Base-by-base conservation (phyloP, 2,113 vertebrate species). In the Porphyrio hochstetteri region DNA sequence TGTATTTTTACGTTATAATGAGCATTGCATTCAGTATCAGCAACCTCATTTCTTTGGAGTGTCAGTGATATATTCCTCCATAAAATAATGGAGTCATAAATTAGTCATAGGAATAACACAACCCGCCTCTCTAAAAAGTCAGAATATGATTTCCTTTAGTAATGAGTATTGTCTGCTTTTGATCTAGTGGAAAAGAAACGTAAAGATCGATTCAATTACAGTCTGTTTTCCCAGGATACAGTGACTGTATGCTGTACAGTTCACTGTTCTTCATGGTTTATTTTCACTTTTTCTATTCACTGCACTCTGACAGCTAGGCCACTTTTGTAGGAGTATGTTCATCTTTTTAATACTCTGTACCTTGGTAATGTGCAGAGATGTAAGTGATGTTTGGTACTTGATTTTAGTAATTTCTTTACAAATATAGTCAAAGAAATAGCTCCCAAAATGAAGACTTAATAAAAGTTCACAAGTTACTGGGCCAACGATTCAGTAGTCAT, bases 11-110 rank as follows among this genome's bases (percentile, higher is more conserved):
- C 46, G 36, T 31, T 63, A 13, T 59, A 60, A 15, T 50, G 31
- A 85, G 33, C 7, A 57, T 15, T 48, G 21, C 50, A 27, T 74
- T 64, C 8, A 9, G 9, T 56, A 42, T 60, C 0, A 0, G 42
- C 65, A 68, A 60, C 31, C 24, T 88, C 9, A 48, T 82, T 84
- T 86, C 7, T 75, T 44, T 75, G 33, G 44, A 46, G 29, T 65
- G 25, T 67, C 60, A 67, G 46, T 48, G 59, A 63, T 29, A 44
- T 27, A 53, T 76, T 64, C 11, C 24, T 53, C 10, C 38, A 70
- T 40, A 48, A 93, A 65, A 77, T 33, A 71, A 56, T 20, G 14
- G 35, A 68, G 20, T 67, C 2, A 2, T 61, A 84, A 90, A 90
- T 59, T 38, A 38, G 20, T 92, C 60, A 90, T 11, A 67, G 31